Conservation (phyloP, 2,797 vertebrate genomes). For the Propithecus deckenii region DNA sequence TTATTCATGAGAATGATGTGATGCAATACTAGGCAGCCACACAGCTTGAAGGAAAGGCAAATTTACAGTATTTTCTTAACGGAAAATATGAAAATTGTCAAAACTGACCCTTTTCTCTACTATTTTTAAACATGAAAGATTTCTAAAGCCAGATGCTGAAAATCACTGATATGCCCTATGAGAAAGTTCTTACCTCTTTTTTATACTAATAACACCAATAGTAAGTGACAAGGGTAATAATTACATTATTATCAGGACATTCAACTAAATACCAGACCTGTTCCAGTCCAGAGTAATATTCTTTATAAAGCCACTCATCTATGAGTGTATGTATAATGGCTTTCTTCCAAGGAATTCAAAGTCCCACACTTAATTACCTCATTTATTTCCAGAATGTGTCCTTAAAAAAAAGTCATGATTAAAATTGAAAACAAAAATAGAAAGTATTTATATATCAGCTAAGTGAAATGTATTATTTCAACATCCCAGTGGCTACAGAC, state of each 20-base stretch:
- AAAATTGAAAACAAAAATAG: background rate
- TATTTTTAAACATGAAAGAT: background rate
- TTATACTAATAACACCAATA: background rate
- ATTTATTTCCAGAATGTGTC: background rate
- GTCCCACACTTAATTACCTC: background rate
- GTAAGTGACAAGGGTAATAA: background rate
- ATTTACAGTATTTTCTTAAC: background rate
- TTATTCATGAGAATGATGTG: background rate
- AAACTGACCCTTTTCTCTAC: background rate
- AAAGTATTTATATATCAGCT: background rate
- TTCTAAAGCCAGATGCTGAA: background rate
- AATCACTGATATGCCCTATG: background rate
- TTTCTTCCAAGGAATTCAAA: slow-evolving; percentile 13
- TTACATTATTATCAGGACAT: background rate
- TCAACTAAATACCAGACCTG: background rate
- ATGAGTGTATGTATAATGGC: background rate
- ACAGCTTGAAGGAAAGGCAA: background rate
- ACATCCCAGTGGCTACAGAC: background rate
- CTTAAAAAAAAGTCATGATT: slow-evolving; percentile 24
- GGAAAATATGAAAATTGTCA: background rate
- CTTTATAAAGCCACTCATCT: background rate
- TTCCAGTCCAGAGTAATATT: background rate
- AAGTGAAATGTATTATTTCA: background rate
- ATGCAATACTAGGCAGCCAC: background rate
- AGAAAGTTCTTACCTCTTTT: background rate